Conservation (phyloP, 2,888 invertebrate genomes). For the Psylliodes chrysocephalus region DNA sequence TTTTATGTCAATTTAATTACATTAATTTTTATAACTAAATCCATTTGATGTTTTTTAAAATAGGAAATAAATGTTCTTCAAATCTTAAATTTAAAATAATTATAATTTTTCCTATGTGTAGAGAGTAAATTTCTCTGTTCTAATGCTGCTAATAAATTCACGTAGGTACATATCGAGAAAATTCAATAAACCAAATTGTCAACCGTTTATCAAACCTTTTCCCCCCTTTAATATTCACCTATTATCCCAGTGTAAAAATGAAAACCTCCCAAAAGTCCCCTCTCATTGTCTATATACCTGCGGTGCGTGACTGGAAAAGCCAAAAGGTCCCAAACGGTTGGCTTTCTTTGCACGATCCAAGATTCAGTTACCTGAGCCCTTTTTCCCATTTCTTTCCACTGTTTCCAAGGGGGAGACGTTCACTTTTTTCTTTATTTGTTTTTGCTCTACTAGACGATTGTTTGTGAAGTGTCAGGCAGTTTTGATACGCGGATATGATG, state of each 20-base stretch:
- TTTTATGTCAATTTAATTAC: no score
- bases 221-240: constrained; percentile 27
- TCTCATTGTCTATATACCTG: constrained; percentile 54
- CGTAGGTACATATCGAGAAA: neutral
- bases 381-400: constrained; percentile 28
- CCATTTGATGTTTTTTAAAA: no score
- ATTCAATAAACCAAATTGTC: constrained; percentile 7
- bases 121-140: no score
- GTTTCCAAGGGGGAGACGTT: constrained; percentile 27
- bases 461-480: constrained; percentile 32
- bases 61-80: no score
- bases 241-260: constrained; percentile 39
- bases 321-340: constrained; percentile 38
- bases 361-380: constrained; percentile 55
- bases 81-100: no score
- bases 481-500: constrained; percentile 14
- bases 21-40: no score
- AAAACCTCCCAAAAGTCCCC: constrained; percentile 45
- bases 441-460: constrained; percentile 21
- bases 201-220: constrained; percentile 6
- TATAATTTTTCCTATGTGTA: no score
- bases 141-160: no score
- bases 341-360: constrained; percentile 50
- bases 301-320: constrained; percentile 53
- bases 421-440: constrained; percentile 33